These are phyloP conservation scores for Sebastes oblongus DNA, from an alignment of 2,797 vertebrate genomes.

Conservation along the genomic window DNA sequence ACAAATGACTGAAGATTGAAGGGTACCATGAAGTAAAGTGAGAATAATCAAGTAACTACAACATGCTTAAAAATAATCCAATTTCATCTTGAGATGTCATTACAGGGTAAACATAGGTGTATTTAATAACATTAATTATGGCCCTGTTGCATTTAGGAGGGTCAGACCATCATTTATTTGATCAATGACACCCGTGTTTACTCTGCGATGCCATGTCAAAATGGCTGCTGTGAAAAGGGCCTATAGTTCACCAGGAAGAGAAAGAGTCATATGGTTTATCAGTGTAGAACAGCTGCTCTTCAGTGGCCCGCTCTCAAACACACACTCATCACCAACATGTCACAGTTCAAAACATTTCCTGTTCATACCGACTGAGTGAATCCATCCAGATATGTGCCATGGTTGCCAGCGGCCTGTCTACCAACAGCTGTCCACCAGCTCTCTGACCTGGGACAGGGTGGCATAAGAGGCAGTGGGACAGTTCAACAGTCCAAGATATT, in stretches of 20 bases:
- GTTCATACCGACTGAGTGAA: not conserved
- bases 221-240: too few species aligned
- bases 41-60: not conserved
- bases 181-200: too few species aligned
- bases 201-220: too few species aligned
- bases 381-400: not conserved
- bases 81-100: not conserved
- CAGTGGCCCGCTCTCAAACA: not conserved
- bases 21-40: not conserved
- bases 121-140: too few species aligned
- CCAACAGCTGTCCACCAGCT: slow-evolving; percentile 16
- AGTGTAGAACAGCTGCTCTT: not conserved
- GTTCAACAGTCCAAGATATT: not conserved
- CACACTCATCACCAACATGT: not conserved
- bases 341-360: slow-evolving; percentile 6
- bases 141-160: too few species aligned
- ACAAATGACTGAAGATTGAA: not conserved
- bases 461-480: not conserved
- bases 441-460: not conserved
- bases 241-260: not conserved
- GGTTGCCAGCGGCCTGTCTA: not conserved
- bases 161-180: too few species aligned
- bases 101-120: not conserved
- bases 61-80: not conserved
- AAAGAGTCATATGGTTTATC: not conserved